These are phyloP conservation scores for Heliconius hewitsoni DNA, from an alignment of 1,140 invertebrate genomes.

Conservation along the genomic window DNA sequence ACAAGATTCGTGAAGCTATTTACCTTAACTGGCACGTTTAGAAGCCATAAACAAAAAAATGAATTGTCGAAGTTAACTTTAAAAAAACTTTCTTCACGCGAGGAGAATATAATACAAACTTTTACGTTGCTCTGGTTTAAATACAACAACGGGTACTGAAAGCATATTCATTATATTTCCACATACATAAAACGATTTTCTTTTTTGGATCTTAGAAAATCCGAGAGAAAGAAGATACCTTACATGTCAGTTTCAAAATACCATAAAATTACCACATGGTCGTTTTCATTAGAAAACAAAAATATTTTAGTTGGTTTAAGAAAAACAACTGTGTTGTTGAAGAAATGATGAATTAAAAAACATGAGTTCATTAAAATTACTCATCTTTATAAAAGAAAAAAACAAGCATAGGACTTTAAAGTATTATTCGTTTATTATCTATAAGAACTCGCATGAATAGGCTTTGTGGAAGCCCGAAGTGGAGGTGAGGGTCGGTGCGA, in stretches of 20 bases:
- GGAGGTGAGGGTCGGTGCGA: background rate
- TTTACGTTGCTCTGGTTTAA: background rate
- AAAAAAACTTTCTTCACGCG: background rate
- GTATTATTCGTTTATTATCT: constrained; percentile 7
- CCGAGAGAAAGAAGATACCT: too few species aligned
- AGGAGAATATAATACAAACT: constrained; percentile 2
- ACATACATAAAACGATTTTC: background rate
- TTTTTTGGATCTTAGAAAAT: background rate
- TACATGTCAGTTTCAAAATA: too few species aligned
- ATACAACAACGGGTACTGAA: background rate
- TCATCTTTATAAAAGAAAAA: background rate
- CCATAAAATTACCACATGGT: too few species aligned
- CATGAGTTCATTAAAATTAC: background rate
- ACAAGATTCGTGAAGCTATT: background rate
- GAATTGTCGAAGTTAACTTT: background rate
- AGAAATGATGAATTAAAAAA: background rate
- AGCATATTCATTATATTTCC: background rate
- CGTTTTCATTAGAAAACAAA: too few species aligned
- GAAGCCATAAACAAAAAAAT: constrained; percentile 4
- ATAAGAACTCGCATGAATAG: constrained; percentile 17
- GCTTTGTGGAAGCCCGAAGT: constrained; percentile 18
- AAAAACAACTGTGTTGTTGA: background rate
- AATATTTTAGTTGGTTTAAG: too few species aligned
- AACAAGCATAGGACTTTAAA: background rate
- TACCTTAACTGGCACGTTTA: background rate